A percentile compares a stretch with the other conserved stretches of the same genome.
Conservation (phyloP, 2,888 invertebrate species). For the Agonopterix arenella region DNA sequence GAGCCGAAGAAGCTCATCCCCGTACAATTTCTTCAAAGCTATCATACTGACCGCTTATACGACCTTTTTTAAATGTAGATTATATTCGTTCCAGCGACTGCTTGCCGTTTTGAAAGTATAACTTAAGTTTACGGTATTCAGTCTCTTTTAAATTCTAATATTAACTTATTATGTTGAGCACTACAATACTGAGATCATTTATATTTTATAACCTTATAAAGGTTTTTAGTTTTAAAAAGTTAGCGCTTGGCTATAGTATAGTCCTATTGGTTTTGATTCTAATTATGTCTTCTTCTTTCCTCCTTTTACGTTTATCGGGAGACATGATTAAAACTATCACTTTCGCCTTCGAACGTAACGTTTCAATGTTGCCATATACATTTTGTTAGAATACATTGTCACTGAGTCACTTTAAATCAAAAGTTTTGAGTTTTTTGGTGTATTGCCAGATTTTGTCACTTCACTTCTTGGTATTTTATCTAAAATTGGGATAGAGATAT, state of each 20-base stretch:
- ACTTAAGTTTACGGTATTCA: conserved; percentile 15
- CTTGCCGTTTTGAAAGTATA: conserved; percentile 9
- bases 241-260: conserved; percentile 22
- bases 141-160: conserved; percentile 22
- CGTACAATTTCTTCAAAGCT: conserved; percentile 88
- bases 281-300: conserved; percentile 29
- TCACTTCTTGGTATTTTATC: conserved; percentile 15
- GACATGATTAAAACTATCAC: conserved; percentile 61
- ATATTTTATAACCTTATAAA: conserved; percentile 9
- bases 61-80: conserved; percentile 9
- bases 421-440: conserved; percentile 24
- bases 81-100: conserved; percentile 1
- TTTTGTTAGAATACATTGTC: conserved; percentile 34
- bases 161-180: conserved; percentile 39
- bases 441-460: conserved; percentile 22
- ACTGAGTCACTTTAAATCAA: conserved; percentile 36
- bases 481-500: conserved; percentile 17
- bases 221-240: conserved; percentile 10
- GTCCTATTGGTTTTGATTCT: conserved; percentile 30
- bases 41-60: conserved; percentile 73
- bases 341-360: conserved; percentile 21
- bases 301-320: conserved; percentile 64
- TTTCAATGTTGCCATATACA: conserved; percentile 20
- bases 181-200: conserved; percentile 62
- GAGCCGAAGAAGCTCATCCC: conserved; percentile 88